Conservation (phyloP, 1,140 invertebrate genomes). For the Drosophila seguyi region DNA sequence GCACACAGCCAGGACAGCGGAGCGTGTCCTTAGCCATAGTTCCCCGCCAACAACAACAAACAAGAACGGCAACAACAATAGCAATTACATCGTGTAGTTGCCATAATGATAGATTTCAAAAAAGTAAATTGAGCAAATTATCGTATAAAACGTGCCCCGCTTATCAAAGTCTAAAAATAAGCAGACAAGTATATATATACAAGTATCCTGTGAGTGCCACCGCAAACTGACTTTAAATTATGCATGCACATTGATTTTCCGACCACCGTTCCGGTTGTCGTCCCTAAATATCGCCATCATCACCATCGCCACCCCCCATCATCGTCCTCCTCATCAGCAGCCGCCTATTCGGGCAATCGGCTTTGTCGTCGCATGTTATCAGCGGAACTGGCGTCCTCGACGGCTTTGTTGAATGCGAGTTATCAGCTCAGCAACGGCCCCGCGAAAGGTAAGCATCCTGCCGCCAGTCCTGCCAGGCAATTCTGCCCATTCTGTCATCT, state of each 20-base stretch:
- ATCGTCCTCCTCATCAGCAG: slow-evolving; percentile 42
- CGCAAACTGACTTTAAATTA: slow-evolving; percentile 79
- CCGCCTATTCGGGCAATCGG: slow-evolving; percentile 62
- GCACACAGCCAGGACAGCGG: slow-evolving; percentile 25
- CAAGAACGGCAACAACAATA: slow-evolving; percentile 41
- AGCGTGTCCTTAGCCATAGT: slow-evolving; percentile 57
- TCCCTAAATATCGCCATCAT: slow-evolving; percentile 30
- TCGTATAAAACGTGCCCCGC: slow-evolving; percentile 67
- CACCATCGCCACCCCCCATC: slow-evolving; percentile 8
- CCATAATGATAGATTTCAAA: slow-evolving; percentile 80
- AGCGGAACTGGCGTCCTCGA: slow-evolving; percentile 68
- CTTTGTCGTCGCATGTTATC: slow-evolving; percentile 75
- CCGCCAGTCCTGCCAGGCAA: not conserved
- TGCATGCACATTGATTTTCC: slow-evolving; percentile 80
- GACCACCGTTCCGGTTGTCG: slow-evolving; percentile 40
- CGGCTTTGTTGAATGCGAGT: slow-evolving; percentile 79
- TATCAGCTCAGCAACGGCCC: slow-evolving; percentile 77
- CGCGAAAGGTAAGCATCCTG: slow-evolving; percentile 67
- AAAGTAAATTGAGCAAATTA: slow-evolving; percentile 78
- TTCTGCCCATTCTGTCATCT: not conserved
- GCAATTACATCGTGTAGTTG: slow-evolving; percentile 73
- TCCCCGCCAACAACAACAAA: slow-evolving; percentile 24
- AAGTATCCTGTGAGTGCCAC: slow-evolving; percentile 49
- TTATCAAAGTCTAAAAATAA: slow-evolving; percentile 68
- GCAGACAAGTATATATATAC: slow-evolving; percentile 2